phyloP scores from a whole-genome alignment of 2,797 vertebrate genomes.

The Varecia variegata region DNA sequence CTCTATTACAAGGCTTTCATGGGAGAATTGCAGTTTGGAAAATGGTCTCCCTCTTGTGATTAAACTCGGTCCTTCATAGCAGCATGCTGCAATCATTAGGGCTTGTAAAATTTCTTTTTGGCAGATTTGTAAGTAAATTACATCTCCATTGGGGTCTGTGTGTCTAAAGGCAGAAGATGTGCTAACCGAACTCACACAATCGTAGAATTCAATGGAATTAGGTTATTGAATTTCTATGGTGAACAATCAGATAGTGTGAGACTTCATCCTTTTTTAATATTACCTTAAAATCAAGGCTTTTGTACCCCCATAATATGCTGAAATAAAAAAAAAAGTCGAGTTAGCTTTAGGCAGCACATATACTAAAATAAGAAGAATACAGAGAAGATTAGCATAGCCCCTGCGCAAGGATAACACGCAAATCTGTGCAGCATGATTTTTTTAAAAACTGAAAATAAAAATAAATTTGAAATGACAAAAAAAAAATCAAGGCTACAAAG shows the following conservation, averaged over 20 bases:
- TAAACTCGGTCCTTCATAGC: not conserved
- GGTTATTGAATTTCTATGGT: not conserved
- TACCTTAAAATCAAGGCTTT: not conserved
- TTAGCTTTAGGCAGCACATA: too few relatives aligned
- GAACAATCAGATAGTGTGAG: not conserved
- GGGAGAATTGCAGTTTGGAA: slow-evolving; percentile 21
- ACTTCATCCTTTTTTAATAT: not conserved
- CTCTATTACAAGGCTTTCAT: not conserved
- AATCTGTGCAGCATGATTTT: too few relatives aligned
- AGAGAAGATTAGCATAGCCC: too few relatives aligned
- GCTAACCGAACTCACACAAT: not conserved
- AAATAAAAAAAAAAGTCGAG: too few relatives aligned
- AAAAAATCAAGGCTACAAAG: not conserved
- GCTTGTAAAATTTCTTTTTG: not conserved
- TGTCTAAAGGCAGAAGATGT: not conserved
- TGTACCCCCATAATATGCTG: too few relatives aligned
- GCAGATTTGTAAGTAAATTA: not conserved
- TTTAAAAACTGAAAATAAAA: too few relatives aligned
- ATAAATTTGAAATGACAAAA: too few relatives aligned
- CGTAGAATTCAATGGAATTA: not conserved
- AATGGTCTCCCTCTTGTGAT: not conserved
- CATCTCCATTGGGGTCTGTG: not conserved
- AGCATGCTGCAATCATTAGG: not conserved
- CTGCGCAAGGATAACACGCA: too few relatives aligned
- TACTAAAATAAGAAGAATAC: too few relatives aligned